phyloP scores from a whole-genome alignment of 1,140 invertebrate genomes.

The Colletes latitarsis region DNA sequence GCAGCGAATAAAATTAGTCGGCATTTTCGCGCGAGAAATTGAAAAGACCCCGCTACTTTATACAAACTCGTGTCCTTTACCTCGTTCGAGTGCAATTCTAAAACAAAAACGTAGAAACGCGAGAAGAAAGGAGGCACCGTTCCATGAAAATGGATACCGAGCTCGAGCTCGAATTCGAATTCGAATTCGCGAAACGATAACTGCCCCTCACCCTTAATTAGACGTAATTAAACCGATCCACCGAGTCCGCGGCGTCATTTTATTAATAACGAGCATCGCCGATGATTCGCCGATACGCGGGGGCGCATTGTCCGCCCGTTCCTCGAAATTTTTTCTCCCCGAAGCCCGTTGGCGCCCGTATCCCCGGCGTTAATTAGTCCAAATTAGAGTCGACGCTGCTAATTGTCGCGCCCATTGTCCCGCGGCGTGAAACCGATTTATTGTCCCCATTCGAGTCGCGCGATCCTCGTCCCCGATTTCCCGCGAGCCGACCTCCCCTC shows the following conservation, averaged over 20 bases:
- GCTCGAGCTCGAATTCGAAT: too few relatives aligned
- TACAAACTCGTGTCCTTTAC: too few relatives aligned
- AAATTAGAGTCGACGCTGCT: conserved; percentile 61
- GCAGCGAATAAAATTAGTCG: too few relatives aligned
- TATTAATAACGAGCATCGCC: conserved; percentile 61
- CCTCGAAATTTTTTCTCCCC: conserved; percentile 54
- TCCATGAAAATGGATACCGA: conserved; percentile 2
- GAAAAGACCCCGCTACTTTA: too few relatives aligned
- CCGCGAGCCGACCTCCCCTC: conserved; percentile 8
- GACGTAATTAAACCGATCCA: conserved; percentile 63
- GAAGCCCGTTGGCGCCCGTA: conserved; percentile 3
- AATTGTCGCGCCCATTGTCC: conserved; percentile 62
- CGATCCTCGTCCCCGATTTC: conserved; percentile 36
- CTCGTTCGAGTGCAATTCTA: not conserved
- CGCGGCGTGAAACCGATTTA: conserved; percentile 64
- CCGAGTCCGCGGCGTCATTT: conserved; percentile 47
- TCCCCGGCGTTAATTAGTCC: conserved; percentile 61
- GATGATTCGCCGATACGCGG: conserved; percentile 53
- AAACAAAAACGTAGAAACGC: not conserved
- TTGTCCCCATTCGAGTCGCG: conserved; percentile 44
- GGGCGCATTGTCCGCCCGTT: conserved; percentile 35
- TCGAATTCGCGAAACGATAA: conserved; percentile 37
- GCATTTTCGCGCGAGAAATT: too few relatives aligned
- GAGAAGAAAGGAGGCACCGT: conserved; percentile 32
- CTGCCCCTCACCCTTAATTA: conserved; percentile 58